Evolutionary conservation across 2,888 invertebrate genomes (phyloP), one percentile per base, ranked within the genome.

Genomic region (Liodrosophila aerea): DNA sequence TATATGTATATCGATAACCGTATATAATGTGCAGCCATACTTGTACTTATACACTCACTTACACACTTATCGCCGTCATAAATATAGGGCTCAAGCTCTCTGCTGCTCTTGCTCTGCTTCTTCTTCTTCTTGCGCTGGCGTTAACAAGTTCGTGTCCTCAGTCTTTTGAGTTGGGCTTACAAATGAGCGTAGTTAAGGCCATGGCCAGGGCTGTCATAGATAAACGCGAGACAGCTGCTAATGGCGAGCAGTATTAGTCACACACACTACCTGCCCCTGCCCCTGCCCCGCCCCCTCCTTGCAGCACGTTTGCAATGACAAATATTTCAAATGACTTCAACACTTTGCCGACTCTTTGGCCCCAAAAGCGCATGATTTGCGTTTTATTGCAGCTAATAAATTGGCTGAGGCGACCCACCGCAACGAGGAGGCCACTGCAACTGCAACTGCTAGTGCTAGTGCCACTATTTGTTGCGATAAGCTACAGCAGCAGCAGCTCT

Each of bases 241-340:
- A 66, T 71, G 71, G 59, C 8, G 27, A 29, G 11, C 37, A 36
- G 22, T n/a, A n/a, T n/a, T n/a, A n/a, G 22, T 22, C 22, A 4
- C 22, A 4, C 22, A 29, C 39, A 40, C 73, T 41, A 49, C 58
- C 41, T 34, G 13, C 7, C 22, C 12, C 50, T 15, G 2, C 0
- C 4, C 13, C 11, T 31, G 12, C 15, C 39, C 5, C 33, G 13
- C 3, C 7, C 13, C 15, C 37, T 9, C 2, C n/a, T n/a, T n/a
- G n/a, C n/a, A n/a, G n/a, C n/a, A n/a, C n/a, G n/a, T n/a, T n/a
- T n/a, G n/a, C n/a, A 84, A 82, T 86, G 86, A 86, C 81, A 82
- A 86, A 86, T 84, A 85, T 86, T 84, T 86, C 85, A 86, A 86
- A 82, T 84, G 86, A 84, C 75, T 86, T 82, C 81, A 82, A 82